These are phyloP conservation scores for Gibbula magus DNA, from an alignment of 2,888 invertebrate genomes.

Conservation along the genomic window DNA sequence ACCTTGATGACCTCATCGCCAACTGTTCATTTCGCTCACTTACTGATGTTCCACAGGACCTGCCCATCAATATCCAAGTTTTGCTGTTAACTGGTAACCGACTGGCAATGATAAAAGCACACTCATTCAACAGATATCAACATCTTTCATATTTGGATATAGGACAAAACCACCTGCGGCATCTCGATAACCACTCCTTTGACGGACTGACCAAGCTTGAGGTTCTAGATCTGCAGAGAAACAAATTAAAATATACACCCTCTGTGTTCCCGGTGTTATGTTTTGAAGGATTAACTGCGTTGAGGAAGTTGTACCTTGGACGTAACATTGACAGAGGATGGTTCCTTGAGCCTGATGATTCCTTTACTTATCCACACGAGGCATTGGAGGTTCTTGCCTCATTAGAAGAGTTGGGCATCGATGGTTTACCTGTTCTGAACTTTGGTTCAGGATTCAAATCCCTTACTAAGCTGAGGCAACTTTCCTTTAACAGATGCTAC, in stretches of 20 bases:
- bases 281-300: neutral
- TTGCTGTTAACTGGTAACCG: neutral
- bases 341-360: neutral
- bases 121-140: neutral
- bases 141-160: neutral
- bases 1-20: too few species aligned
- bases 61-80: neutral
- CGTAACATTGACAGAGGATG: neutral
- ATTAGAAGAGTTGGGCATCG: neutral
- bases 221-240: neutral
- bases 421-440: neutral
- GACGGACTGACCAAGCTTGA: neutral
- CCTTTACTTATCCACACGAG: neutral
- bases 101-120: too few species aligned
- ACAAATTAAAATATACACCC: neutral
- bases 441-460: neutral
- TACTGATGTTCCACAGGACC: too few species aligned
- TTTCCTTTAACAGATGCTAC: neutral
- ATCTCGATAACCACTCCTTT: neutral
- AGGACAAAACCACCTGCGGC: neutral
- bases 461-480: neutral
- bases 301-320: neutral
- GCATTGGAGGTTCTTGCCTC: neutral
- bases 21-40: too few species aligned
- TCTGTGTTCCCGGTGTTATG: neutral